phyloP scores from a whole-genome alignment of 1,140 invertebrate genomes.

The Tigriopus japonicus region DNA sequence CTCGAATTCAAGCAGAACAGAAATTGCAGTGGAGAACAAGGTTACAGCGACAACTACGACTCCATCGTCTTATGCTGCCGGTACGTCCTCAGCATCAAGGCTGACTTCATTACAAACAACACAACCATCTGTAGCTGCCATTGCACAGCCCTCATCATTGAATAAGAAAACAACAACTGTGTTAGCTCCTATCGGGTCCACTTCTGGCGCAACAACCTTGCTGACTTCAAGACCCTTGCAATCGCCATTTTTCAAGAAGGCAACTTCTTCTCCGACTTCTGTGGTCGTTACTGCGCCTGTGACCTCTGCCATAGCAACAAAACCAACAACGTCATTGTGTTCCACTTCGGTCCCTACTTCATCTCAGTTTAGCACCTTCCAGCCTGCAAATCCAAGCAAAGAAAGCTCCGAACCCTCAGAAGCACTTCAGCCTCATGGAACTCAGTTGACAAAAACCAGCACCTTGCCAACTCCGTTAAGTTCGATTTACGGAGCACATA shows the following conservation, averaged over 20 bases:
- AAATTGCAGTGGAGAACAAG: no score
- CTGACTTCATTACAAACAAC: background rate
- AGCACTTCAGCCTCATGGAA: no score
- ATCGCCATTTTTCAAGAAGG: background rate
- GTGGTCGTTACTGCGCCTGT: background rate
- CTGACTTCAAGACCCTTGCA: background rate
- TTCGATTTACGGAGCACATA: conserved; percentile 24
- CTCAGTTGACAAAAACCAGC: background rate
- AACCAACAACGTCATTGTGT: no score
- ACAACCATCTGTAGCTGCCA: background rate
- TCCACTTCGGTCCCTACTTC: background rate
- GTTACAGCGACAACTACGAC: no score
- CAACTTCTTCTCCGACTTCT: background rate
- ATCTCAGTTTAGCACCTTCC: background rate
- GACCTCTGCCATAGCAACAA: no score
- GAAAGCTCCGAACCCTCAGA: no score
- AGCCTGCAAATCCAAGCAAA: background rate
- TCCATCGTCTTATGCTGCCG: no score
- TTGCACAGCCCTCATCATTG: no score
- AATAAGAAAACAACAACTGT: no score
- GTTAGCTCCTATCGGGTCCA: no score
- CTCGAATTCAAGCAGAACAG: background rate
- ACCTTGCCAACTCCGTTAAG: conserved; percentile 29
- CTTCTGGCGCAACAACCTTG: background rate
- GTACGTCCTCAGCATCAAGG: no score